These are phyloP conservation scores for Hypsopygia costalis DNA, from an alignment of 2,888 invertebrate species.

Conservation along the genomic window DNA sequence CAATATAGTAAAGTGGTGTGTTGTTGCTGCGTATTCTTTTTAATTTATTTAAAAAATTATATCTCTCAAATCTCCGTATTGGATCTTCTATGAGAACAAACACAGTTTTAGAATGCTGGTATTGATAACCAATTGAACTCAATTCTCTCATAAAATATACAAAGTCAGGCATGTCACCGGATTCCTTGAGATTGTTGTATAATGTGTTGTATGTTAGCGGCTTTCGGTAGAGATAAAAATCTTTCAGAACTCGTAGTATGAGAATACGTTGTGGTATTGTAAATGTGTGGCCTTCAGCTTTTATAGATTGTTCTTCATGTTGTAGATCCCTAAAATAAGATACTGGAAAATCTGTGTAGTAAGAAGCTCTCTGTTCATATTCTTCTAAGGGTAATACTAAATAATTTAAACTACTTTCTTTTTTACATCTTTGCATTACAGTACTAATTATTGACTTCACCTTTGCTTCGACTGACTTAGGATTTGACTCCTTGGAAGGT, in stretches of 20 bases:
- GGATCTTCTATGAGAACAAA: slow-evolving; percentile 42
- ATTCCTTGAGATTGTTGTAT: slow-evolving; percentile 13
- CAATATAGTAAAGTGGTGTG: slow-evolving; percentile 39
- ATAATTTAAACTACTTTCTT: slow-evolving; percentile 23
- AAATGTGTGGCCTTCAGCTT: slow-evolving; percentile 11
- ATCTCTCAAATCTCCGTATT: slow-evolving; percentile 41
- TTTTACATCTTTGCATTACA: slow-evolving; percentile 30
- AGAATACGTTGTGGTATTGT: slow-evolving; percentile 23
- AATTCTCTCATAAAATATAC: slow-evolving; percentile 19
- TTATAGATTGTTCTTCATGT: slow-evolving; percentile 11
- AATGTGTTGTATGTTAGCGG: slow-evolving; percentile 18
- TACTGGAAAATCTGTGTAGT: slow-evolving; percentile 31
- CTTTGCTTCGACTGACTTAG: slow-evolving; percentile 8
- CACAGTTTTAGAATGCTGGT: slow-evolving; percentile 24
- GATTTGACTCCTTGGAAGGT: background rate
- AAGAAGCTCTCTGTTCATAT: slow-evolving; percentile 25
- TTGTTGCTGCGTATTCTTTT: slow-evolving; percentile 23
- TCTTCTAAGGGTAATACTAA: slow-evolving; percentile 29
- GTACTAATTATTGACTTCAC: slow-evolving; percentile 16
- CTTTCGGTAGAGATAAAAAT: slow-evolving; percentile 17
- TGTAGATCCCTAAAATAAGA: slow-evolving; percentile 11
- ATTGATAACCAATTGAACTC: slow-evolving; percentile 28
- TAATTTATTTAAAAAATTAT: slow-evolving; percentile 37
- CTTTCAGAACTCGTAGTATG: slow-evolving; percentile 24
- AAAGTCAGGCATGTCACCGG: slow-evolving; percentile 12